Base-by-base conservation (phyloP, 2,113 vertebrate species). In the Tricholaema leucomelas region DNA sequence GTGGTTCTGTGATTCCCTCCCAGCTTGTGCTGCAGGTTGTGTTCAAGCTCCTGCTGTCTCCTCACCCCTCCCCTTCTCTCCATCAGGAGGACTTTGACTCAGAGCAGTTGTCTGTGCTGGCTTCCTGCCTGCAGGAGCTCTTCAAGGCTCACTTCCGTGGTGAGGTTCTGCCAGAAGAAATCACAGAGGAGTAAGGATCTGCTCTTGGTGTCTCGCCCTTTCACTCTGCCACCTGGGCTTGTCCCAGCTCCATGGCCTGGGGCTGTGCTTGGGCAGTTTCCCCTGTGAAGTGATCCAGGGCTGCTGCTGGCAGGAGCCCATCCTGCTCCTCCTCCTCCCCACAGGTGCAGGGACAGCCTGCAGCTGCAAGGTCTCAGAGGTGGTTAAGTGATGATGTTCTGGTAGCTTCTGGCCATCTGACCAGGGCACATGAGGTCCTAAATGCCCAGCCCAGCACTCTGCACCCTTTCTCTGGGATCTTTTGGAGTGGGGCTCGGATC, bases 71-170 rank as follows among this genome's bases (percentile, higher is more conserved):
- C 27, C 52, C 27, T 40, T 58, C 33, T 73, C 38, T 8, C 33
- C 72, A 0, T 35, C 97, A 99, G 99, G 99, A 99, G 95, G 99
- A 99, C 96, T 99, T 99, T 35, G 99, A 99, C 94, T 97, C 98
- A 0, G 99, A 99, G 96, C 99, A 99, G 97, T 97, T 99, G 89
- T 99, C 98, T 0, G 98, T 98, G 35, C 95, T 99, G 5, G 98
- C 99, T 2, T 99, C 98, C 81, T 99, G 99, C 97, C 97, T 99
- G 20, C 98, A 99, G 52, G 99, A 99, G 85, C 98, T 99, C 10
- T 99, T 99, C 70, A 99, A 99, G 91, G 98, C 98, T 33, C 99
- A 99, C 58, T 99, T 99, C 96, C 98, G 98, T 15, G 99, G 99
- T 55, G 99, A 99, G 77, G 98, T 99, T 6, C 90, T 99, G n/a